Evolutionary conservation across 2,888 invertebrate genomes (phyloP), one percentile per base, ranked within the genome.

Genomic region (Mythimna albipuncta): DNA sequence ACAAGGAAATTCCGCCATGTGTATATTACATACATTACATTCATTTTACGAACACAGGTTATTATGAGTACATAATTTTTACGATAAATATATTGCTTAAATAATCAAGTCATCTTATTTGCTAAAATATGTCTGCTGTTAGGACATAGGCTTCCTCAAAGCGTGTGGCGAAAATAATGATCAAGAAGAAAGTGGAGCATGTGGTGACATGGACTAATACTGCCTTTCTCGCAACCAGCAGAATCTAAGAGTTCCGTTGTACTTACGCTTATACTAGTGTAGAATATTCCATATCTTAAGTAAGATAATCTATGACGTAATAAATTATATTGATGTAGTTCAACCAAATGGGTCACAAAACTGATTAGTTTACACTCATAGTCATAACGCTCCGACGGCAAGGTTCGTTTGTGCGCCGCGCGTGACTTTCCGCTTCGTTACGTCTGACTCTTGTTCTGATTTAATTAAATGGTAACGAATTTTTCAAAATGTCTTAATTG

Each of bases 371-470:
- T 68, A 70, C 41, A 32, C 26, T 68, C 26, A 52, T 70, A 80
- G 44, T 72, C 69, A 75, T 77, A 65, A 75, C 70, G 57, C 58
- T 69, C 72, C 47, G 47, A 83, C 73, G 72, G 78, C 78, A 83
- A 82, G 79, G 84, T 87, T 86, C 81, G 86, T 87, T 85, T 79
- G 87, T 85, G 79, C 79, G 78, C 86, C 77, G 86, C 89, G 89
- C 92, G 90, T 91, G 91, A 92, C 92, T 87, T 87, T 85, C 91
- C 89, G 94, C 89, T 91, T 93, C 93, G 94, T 93, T 94, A 91
- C 89, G 78, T 88, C 38, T 85, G 79, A 88, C 86, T 88, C 85
- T 87, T 88, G 88, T 89, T 89, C 91, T 92, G 92, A 95, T 94
- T 95, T 92, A 94, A 95, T 95, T 94, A 93, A 91, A 86, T 85